Base-by-base conservation (phyloP, 2,797 vertebrate species). In the Cottoperca gobio region DNA sequence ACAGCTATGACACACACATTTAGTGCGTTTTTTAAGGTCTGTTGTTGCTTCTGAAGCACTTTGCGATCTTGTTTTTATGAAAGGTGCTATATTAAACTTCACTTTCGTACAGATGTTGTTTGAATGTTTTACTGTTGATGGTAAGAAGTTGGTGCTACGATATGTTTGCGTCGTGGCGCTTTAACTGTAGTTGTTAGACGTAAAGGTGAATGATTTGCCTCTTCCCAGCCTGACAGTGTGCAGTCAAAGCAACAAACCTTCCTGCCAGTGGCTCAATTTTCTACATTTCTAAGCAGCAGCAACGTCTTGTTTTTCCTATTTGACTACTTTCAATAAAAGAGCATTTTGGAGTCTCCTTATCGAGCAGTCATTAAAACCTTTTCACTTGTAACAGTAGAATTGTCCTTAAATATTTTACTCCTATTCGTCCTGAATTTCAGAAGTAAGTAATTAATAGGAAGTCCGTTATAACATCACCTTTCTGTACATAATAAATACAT, bases 281-380 rank as follows among this genome's bases (percentile, higher is more conserved):
- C n/a, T 11, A 57, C 6, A 33, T n/a, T 63, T 46, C 8, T 50
- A n/a, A 43, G 5, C 17, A 52, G 49, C 26, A 0, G 2, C 11
- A 23, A 24, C 6, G 19, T 46, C 24, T 24, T 28, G 6, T 31
- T 55, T 62, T 63, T 69, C 26, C 40, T 17, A 5, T 16, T 26
- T 23, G 48, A 19, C 16, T 35, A 57, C 33, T 49, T 59, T 46
- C 2, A 45, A 5, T 46, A 26, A 52, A 76, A 11, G 2, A 42
- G 14, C 9, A 52, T 48, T 45, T 65, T 69, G 71, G 81, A 82
- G 85, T 61, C 72, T 61, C 52, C 35, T 24, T 11, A 39, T 17
- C 3, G 1, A 39, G 7, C 50, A 19, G 16, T 48, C 21, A 48
- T 74, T 24, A 42, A 50, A 74, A 26, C 2, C 2, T 24, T 26